These are phyloP conservation scores for Drosophila mauritiana DNA, from an alignment of 1,140 invertebrate species.

Conservation along the genomic window DNA sequence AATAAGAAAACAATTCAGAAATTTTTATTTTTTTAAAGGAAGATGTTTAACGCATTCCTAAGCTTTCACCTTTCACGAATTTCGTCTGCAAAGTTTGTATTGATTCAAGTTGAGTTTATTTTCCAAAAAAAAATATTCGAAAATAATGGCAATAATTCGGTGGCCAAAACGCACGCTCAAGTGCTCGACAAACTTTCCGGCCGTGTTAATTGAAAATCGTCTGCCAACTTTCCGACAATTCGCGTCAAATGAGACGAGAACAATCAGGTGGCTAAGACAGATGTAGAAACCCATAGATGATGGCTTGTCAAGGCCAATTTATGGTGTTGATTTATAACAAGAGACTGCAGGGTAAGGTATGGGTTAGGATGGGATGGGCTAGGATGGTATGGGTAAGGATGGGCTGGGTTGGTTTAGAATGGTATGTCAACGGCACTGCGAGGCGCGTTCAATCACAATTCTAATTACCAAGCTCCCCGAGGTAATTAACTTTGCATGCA, in stretches of 20 bases:
- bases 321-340: slow-evolving; percentile 48
- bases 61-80: slow-evolving; percentile 5
- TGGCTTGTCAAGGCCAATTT: slow-evolving; percentile 30
- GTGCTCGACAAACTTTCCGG: slow-evolving; percentile 35
- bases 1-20: neutral
- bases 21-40: neutral
- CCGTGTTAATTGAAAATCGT: slow-evolving; percentile 66
- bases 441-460: slow-evolving; percentile 76
- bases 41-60: neutral
- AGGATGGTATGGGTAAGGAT: too few relatives aligned
- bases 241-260: slow-evolving; percentile 20
- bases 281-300: slow-evolving; percentile 1
- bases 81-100: slow-evolving; percentile 65
- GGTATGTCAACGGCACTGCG: slow-evolving; percentile 40
- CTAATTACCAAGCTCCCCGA: slow-evolving; percentile 77
- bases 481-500: slow-evolving; percentile 82
- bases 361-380: too few relatives aligned
- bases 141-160: slow-evolving; percentile 22
- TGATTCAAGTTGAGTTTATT: slow-evolving; percentile 14
- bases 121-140: slow-evolving; percentile 14
- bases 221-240: slow-evolving; percentile 47
- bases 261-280: slow-evolving; percentile 32
- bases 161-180: slow-evolving; percentile 9
- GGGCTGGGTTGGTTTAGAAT: too few relatives aligned
- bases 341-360: neutral